Base-by-base conservation (phyloP, 2,113 vertebrate genomes). In the Symphodus melops region DNA sequence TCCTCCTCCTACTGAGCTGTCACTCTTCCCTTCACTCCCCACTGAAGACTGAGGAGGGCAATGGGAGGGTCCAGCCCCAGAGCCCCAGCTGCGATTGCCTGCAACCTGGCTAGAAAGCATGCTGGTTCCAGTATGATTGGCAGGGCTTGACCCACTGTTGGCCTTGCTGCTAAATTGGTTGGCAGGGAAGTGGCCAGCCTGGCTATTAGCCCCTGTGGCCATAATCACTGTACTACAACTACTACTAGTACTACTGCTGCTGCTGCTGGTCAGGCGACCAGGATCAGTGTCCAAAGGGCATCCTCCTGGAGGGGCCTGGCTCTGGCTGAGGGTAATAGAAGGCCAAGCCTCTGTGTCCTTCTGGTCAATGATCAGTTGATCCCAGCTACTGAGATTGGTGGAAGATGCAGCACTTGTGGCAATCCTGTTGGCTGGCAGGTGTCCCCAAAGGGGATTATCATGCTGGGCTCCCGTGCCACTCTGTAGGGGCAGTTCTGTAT, bases 371-470 rank as follows among this genome's bases (percentile, higher is more conserved):
- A 96, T 96, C 93, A 96, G 95, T 96, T 96, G 95, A 95, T 98
- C 96, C 96, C 97, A 97, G 96, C 95, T 92, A 92, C 95, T 94
- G 90, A 87, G 88, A 83, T 69, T 93, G 91, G 74, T 77, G 49
- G 87, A 92, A 85, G 91, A 82, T 86, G 79, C 89, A 89, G 89
- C 78, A 88, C 75, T 89, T 84, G 95, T 93, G 93, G 96, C 95
- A 89, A 95, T 96, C 93, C 95, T 92, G 93, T 95, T 95, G 87
- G 93, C 76, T 89, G 96, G 94, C 94, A 93, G 94, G 92, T 95
- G 95, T 91, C 96, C 96, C 96, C 97, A 97, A 92, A 94, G 95
- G 94, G 96, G 91, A 94, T 95, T 97, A 89, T 99, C 97, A 99
- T 99, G 97, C 93, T 97, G 97, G 84, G 96, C 94, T 94, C 94